Percentiles rank a stretch among this genome's conserved stretches.
phyloP scores from a whole-genome alignment of 1,140 invertebrate genomes.

The Drosophila sulfurigaster region DNA sequence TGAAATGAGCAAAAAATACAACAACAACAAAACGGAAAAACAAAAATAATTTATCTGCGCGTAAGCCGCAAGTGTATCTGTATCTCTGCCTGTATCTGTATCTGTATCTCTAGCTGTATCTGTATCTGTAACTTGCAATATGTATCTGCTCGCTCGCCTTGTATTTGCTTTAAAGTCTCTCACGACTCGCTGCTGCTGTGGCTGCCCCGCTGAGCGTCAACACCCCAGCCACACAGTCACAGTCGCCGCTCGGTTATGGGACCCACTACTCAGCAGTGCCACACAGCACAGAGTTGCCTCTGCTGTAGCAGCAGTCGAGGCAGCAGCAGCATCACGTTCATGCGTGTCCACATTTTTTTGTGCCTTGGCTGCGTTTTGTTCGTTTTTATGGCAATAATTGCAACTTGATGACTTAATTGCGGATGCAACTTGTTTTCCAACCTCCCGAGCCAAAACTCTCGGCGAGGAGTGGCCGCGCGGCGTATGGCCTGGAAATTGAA shows the following conservation, averaged over 20 bases:
- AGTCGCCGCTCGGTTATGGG: slow-evolving; percentile 34
- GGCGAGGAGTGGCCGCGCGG: slow-evolving; percentile 12
- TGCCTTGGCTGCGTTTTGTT: slow-evolving; percentile 71
- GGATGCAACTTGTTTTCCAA: slow-evolving; percentile 83
- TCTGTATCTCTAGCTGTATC: slow-evolving; percentile 47
- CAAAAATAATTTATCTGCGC: slow-evolving; percentile 79
- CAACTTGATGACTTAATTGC: slow-evolving; percentile 84
- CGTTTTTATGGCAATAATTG: slow-evolving; percentile 84
- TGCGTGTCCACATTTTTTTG: slow-evolving; percentile 79
- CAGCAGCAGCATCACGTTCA: slow-evolving; percentile 71
- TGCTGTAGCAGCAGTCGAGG: slow-evolving; percentile 1
- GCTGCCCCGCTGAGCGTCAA: slow-evolving; percentile 73
- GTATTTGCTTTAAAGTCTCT: slow-evolving; percentile 63
- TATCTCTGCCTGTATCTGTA: slow-evolving; percentile 50
- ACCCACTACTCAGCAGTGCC: slow-evolving; percentile 17
- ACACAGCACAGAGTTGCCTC: slow-evolving; percentile 18
- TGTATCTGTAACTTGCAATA: slow-evolving; percentile 63
- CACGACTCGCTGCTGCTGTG: slow-evolving; percentile 40
- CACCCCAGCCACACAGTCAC: slow-evolving; percentile 54
- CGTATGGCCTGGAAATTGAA: slow-evolving; percentile 78
- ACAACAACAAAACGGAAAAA: slow-evolving; percentile 32
- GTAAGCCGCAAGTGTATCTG: slow-evolving; percentile 58
- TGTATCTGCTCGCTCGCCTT: slow-evolving; percentile 41
- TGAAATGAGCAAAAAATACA: too few species aligned
- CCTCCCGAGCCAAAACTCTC: slow-evolving; percentile 25